phyloP scores from a whole-genome alignment of 2,888 invertebrate species.

The Drosophila monieri region DNA sequence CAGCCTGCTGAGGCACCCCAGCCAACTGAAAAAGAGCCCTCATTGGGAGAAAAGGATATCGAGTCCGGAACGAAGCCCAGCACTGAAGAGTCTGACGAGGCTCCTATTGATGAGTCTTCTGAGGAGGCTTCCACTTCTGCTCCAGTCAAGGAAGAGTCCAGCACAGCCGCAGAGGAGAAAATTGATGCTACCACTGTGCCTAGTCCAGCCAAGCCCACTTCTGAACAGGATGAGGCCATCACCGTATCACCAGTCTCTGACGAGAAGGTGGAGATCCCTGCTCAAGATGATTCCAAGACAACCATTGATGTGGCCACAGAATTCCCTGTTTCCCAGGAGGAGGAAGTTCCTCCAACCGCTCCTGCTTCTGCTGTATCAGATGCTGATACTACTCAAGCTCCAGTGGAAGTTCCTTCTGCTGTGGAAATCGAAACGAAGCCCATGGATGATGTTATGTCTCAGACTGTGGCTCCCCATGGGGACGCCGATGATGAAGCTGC shows the following conservation, averaged over 20 bases:
- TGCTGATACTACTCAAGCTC: slow-evolving; percentile 27
- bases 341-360: slow-evolving; percentile 33
- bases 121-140: slow-evolving; percentile 31
- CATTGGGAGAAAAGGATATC: slow-evolving; percentile 31
- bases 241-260: slow-evolving; percentile 36
- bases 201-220: slow-evolving; percentile 19
- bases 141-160: slow-evolving; percentile 30
- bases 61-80: slow-evolving; percentile 38
- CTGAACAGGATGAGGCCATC: slow-evolving; percentile 50
- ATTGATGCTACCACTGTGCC: slow-evolving; percentile 33
- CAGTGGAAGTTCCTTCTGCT: slow-evolving; percentile 36
- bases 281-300: slow-evolving; percentile 25
- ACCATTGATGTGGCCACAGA: slow-evolving; percentile 43
- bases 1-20: slow-evolving; percentile 24
- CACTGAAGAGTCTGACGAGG: slow-evolving; percentile 36
- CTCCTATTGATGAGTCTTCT: slow-evolving; percentile 23
- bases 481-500: slow-evolving; percentile 27
- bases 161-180: slow-evolving; percentile 29
- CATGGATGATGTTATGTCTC: slow-evolving; percentile 56
- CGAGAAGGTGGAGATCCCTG: slow-evolving; percentile 37
- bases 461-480: slow-evolving; percentile 50
- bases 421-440: slow-evolving; percentile 57
- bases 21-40: slow-evolving; percentile 38
- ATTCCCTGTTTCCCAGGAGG: slow-evolving; percentile 16
- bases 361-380: slow-evolving; percentile 36